phyloP scores from a whole-genome alignment of 2,888 invertebrate genomes.

The Agelastica alni region DNA sequence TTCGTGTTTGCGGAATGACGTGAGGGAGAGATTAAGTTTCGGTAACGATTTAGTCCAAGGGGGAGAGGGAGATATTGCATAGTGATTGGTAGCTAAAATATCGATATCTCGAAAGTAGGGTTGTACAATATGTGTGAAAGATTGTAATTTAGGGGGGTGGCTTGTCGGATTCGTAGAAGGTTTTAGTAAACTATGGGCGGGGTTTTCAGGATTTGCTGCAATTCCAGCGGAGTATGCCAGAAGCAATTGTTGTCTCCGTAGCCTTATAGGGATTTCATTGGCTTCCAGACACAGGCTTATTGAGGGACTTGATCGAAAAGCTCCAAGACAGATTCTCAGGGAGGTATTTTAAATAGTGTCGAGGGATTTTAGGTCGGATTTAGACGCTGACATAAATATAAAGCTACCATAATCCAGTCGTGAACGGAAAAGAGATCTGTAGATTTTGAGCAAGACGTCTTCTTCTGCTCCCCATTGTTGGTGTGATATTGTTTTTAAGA shows the following conservation, averaged over 20 bases:
- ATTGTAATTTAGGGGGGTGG: not conserved
- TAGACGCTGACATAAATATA: not conserved
- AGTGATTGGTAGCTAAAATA: not conserved
- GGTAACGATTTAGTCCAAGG: not conserved
- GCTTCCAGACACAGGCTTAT: slow-evolving; percentile 5
- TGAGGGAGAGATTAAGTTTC: not conserved
- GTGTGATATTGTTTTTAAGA: slow-evolving; percentile 13
- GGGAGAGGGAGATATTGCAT: not conserved
- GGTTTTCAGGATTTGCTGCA: not conserved
- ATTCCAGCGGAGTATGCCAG: slow-evolving; percentile 2
- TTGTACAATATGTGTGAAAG: not conserved
- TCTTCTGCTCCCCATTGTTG: slow-evolving; percentile 11
- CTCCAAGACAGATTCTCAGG: slow-evolving; percentile 9
- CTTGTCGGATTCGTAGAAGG: not conserved
- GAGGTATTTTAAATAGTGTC: slow-evolving; percentile 11
- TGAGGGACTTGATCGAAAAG: slow-evolving; percentile 6
- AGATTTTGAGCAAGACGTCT: slow-evolving; percentile 8
- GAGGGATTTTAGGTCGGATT: slow-evolving; percentile 4
- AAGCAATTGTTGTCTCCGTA: slow-evolving; percentile 7
- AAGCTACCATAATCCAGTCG: slow-evolving; percentile 5
- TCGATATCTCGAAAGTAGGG: not conserved
- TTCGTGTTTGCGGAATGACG: not conserved
- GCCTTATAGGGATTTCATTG: slow-evolving; percentile 1
- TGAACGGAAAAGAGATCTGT: slow-evolving; percentile 13
- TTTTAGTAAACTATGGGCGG: not conserved